A percentile compares a stretch with the other conserved stretches of the same genome.
Conservation (phyloP, 1,140 invertebrate genomes). For the Pygmarrhopalites habei region DNA sequence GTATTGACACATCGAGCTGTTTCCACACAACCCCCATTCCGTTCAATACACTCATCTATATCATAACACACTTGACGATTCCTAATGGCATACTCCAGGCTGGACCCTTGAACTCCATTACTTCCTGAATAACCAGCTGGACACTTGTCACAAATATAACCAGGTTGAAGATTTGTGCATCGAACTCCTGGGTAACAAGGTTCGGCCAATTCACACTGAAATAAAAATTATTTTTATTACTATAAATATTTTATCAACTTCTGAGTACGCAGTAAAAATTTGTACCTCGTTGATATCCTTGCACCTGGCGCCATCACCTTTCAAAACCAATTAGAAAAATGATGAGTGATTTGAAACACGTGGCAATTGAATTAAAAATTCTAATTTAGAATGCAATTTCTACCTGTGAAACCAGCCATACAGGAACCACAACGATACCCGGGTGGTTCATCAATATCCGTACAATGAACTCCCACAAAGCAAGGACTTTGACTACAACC, state of each 20-base stretch:
- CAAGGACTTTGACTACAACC: conserved; percentile 67
- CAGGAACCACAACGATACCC: conserved; percentile 72
- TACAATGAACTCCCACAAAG: conserved; percentile 61
- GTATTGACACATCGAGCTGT: conserved; percentile 73
- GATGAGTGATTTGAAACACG: no score
- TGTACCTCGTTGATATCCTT: conserved; percentile 73
- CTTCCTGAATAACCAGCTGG: conserved; percentile 67
- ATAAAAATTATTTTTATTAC: no score
- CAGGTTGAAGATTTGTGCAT: conserved; percentile 74
- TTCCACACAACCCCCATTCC: conserved; percentile 67
- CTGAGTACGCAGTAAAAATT: no score
- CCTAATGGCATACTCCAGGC: conserved; percentile 56
- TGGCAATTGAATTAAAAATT: no score
- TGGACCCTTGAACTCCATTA: conserved; percentile 55
- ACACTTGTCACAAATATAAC: conserved; percentile 61
- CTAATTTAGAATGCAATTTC: no score
- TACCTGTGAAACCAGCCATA: conserved; percentile 66
- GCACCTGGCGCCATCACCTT: conserved; percentile 72
- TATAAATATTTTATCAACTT: no score
- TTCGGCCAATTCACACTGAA: conserved; percentile 67
- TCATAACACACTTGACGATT: conserved; percentile 74
- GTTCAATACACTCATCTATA: conserved; percentile 74
- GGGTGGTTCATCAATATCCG: conserved; percentile 54
- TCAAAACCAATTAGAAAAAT: no score
- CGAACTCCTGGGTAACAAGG: conserved; percentile 74